Evolutionary conservation across 1,140 invertebrate species (phyloP).

Genomic region (Mamestra configurata): DNA sequence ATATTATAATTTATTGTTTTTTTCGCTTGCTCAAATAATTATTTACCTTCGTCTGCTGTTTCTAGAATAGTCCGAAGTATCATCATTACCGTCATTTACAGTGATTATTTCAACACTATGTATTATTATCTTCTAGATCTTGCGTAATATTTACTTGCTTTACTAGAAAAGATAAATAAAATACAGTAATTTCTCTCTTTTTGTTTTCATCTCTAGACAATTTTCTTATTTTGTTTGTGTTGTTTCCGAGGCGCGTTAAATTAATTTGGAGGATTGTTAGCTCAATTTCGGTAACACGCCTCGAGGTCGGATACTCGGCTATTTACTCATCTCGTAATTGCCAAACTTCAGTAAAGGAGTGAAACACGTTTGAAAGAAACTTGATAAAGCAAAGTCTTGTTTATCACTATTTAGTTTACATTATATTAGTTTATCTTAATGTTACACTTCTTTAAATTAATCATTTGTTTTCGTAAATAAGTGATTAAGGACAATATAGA

Average conservation of each 20-base stretch:
- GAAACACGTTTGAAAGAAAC: neutral
- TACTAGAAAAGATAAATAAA: neutral
- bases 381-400: neutral
- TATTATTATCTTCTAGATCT: neutral
- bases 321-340: slow-evolving; percentile 10
- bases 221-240: slow-evolving; percentile 5
- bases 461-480: no score
- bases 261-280: slow-evolving; percentile 9
- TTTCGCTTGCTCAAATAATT: neutral
- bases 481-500: no score
- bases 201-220: neutral
- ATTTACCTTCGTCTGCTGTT: neutral
- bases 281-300: neutral
- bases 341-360: neutral
- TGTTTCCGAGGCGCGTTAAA: neutral
- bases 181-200: neutral
- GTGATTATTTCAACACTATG: neutral
- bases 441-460: no score
- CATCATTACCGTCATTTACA: slow-evolving; percentile 9
- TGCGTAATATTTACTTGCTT: neutral
- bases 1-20: slow-evolving; percentile 27
- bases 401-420: neutral
- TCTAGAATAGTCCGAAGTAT: slow-evolving; percentile 1
- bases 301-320: neutral
- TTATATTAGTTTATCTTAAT: no score